These are phyloP conservation scores for Sitta carolinensis DNA, from an alignment of 2,797 vertebrate genomes.

Conservation along the genomic window DNA sequence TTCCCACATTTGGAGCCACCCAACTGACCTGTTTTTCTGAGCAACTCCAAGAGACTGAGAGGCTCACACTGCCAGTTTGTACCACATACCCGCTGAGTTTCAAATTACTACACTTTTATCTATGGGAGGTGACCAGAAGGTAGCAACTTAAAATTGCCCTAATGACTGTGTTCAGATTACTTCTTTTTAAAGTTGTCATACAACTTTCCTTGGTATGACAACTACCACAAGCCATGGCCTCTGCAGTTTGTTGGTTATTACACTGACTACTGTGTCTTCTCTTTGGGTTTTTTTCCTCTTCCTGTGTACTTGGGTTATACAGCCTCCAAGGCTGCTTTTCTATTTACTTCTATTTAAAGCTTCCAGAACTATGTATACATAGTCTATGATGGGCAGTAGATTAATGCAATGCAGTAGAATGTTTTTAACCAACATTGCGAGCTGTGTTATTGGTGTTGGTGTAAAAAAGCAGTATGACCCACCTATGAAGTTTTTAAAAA, in stretches of 20 bases:
- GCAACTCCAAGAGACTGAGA: background rate
- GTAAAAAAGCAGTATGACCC: background rate
- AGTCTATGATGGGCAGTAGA: background rate
- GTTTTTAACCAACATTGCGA: background rate
- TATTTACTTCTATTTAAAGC: background rate
- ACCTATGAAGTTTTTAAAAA: background rate
- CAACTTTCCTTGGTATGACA: background rate
- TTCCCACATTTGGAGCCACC: background rate
- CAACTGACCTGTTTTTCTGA: background rate
- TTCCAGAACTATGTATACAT: background rate
- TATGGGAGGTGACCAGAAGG: background rate
- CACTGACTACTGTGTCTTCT: background rate
- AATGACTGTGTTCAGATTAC: background rate
- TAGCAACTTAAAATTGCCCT: background rate
- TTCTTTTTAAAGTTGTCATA: too few species aligned
- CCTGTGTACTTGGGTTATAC: background rate
- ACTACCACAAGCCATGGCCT: background rate
- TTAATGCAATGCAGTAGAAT: background rate
- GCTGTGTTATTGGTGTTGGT: background rate
- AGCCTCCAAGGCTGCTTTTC: background rate
- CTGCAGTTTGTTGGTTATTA: background rate
- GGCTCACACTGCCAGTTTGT: background rate
- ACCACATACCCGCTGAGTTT: background rate
- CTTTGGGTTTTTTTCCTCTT: accelerated
- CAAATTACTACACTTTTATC: background rate